phyloP scores from a whole-genome alignment of 2,113 vertebrate genomes.

The Leucoraja erinaceus region DNA sequence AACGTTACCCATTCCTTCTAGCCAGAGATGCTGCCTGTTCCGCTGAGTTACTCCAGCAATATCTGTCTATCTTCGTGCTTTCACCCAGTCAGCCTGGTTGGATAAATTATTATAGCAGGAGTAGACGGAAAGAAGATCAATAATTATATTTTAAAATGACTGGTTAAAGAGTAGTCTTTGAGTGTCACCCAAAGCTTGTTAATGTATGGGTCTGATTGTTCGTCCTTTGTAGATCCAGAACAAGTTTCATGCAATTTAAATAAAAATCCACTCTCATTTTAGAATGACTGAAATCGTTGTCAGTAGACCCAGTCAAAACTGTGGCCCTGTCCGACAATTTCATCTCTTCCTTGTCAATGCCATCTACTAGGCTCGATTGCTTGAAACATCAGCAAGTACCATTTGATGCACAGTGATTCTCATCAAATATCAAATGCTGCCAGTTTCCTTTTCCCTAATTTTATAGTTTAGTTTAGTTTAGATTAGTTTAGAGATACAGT shows the following conservation, averaged over 20 bases:
- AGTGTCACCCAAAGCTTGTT: neutral
- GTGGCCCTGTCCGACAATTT: neutral
- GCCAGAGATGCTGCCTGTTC: no score
- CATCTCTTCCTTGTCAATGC: neutral
- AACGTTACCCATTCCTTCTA: no score
- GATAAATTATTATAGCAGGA: neutral
- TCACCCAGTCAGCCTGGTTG: neutral
- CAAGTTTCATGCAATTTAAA: neutral
- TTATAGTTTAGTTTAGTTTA: no score
- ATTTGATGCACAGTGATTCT: neutral
- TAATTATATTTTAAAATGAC: neutral
- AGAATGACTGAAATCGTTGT: neutral
- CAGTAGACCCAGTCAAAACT: neutral
- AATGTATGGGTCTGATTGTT: neutral
- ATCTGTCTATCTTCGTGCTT: neutral
- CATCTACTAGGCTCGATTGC: neutral
- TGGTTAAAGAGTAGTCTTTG: neutral
- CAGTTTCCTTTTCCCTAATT: neutral
- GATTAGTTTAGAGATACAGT: no score
- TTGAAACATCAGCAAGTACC: neutral
- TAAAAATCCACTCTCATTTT: neutral
- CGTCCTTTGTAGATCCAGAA: neutral
- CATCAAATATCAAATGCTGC: neutral
- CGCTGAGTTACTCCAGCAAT: no score
- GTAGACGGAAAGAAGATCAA: neutral